Percentiles rank a stretch among this genome's conserved stretches.
Evolutionary conservation across 2,888 invertebrate genomes (phyloP).

Genomic region (Torymus auratus): DNA sequence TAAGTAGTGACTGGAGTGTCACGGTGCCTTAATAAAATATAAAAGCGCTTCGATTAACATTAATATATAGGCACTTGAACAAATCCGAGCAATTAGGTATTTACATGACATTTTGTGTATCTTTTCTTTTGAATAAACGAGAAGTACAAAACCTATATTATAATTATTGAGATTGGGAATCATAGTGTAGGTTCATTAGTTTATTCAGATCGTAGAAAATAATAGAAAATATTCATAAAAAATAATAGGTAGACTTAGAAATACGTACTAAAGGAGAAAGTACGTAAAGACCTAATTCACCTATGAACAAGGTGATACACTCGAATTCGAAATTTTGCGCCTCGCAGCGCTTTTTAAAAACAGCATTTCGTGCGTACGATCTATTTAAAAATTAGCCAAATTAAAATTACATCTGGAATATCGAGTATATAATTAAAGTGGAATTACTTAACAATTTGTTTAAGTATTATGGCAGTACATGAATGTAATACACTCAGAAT

Average conservation of each 20-base stretch:
- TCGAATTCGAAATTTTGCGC: constrained; percentile 35
- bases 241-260: background rate
- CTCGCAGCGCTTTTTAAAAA: background rate
- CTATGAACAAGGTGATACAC: background rate
- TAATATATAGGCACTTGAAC: constrained; percentile 51
- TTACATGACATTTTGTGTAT: constrained; percentile 30
- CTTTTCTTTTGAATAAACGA: background rate
- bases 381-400: constrained; percentile 47
- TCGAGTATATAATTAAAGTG: no score
- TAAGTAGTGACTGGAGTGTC: constrained; percentile 5
- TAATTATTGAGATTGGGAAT: constrained; percentile 19
- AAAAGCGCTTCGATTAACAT: constrained; percentile 28
- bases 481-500: constrained; percentile 57
- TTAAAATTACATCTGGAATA: background rate
- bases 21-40: constrained; percentile 47
- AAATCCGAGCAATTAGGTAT: constrained; percentile 46
- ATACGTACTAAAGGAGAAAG: constrained; percentile 14
- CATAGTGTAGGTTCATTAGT: background rate
- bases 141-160: background rate
- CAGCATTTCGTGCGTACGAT: background rate
- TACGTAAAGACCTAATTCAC: constrained; percentile 23
- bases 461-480: constrained; percentile 73
- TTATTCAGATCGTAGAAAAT: background rate
- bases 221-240: background rate
- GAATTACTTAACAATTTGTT: constrained; percentile 34